These are phyloP conservation scores for Caenorhabditis sulstoni DNA, from an alignment of 2,888 invertebrate genomes.

Conservation along the genomic window DNA sequence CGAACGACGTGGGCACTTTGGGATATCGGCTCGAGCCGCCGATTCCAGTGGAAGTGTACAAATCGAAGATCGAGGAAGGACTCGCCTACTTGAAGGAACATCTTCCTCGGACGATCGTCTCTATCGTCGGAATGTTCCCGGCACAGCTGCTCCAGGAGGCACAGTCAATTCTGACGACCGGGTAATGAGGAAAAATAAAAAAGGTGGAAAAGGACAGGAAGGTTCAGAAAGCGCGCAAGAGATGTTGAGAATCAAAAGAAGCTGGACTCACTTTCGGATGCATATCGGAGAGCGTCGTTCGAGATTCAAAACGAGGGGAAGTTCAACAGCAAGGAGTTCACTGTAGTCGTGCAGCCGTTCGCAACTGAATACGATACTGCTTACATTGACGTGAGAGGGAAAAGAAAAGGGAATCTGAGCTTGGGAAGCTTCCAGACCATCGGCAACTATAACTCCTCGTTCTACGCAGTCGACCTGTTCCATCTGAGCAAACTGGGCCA, in stretches of 20 bases:
- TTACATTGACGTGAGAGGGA: constrained; percentile 48
- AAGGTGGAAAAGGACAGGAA: background rate
- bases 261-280: constrained; percentile 26
- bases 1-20: constrained; percentile 68
- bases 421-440: constrained; percentile 10
- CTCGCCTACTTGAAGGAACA: constrained; percentile 48
- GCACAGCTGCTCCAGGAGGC: constrained; percentile 64
- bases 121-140: constrained; percentile 59
- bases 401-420: background rate
- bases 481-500: constrained; percentile 73
- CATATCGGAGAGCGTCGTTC: constrained; percentile 40
- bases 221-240: constrained; percentile 31
- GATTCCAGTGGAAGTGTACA: constrained; percentile 50
- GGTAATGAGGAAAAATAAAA: constrained; percentile 21
- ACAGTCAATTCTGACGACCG: constrained; percentile 44
- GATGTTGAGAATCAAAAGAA: constrained; percentile 25
- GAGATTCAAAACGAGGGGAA: constrained; percentile 64
- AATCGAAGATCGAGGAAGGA: constrained; percentile 48
- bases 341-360: constrained; percentile 63
- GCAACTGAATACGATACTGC: constrained; percentile 50
- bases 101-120: constrained; percentile 62
- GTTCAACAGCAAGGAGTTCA: constrained; percentile 55
- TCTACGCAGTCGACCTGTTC: constrained; percentile 72
- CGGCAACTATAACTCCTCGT: constrained; percentile 60
- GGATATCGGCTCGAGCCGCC: constrained; percentile 29